Evolutionary conservation across 37 sponge, comb jelly and placozoan species (phyloP).

Genomic region (Bolinopsis microptera): DNA sequence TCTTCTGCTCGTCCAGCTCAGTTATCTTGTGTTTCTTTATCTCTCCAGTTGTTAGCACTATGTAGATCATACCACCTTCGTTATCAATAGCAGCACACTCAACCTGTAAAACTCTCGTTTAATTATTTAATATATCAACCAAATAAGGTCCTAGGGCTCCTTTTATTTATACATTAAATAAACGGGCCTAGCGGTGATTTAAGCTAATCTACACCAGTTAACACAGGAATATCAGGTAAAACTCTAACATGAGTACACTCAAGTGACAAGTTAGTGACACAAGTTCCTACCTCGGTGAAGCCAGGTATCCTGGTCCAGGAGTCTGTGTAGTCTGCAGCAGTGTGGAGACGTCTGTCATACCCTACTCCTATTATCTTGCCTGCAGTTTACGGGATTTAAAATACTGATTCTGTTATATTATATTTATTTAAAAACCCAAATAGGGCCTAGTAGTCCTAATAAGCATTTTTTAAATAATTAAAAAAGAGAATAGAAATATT

Average conservation of each 20-base stretch:
- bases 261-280: too few relatives aligned
- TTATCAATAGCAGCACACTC: background rate
- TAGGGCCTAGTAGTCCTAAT: too few relatives aligned
- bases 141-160: too few relatives aligned
- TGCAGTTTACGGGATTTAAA: background rate
- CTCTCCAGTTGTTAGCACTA: background rate
- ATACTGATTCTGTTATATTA: background rate
- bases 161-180: too few relatives aligned
- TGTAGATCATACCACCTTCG: background rate
- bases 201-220: too few relatives aligned
- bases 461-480: too few relatives aligned
- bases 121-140: background rate
- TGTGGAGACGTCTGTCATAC: constrained; percentile 8
- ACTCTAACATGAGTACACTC: too few relatives aligned
- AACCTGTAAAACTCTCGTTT: background rate
- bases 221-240: too few relatives aligned
- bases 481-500: too few relatives aligned
- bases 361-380: constrained; percentile 26
- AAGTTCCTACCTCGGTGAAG: background rate
- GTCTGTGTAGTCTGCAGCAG: background rate
- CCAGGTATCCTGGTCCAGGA: background rate
- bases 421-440: too few relatives aligned
- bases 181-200: too few relatives aligned
- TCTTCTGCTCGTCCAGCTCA: background rate
- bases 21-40: background rate